These are phyloP conservation scores for Thinocorus orbignyianus DNA, from an alignment of 2,113 vertebrate species.

Conservation along the genomic window DNA sequence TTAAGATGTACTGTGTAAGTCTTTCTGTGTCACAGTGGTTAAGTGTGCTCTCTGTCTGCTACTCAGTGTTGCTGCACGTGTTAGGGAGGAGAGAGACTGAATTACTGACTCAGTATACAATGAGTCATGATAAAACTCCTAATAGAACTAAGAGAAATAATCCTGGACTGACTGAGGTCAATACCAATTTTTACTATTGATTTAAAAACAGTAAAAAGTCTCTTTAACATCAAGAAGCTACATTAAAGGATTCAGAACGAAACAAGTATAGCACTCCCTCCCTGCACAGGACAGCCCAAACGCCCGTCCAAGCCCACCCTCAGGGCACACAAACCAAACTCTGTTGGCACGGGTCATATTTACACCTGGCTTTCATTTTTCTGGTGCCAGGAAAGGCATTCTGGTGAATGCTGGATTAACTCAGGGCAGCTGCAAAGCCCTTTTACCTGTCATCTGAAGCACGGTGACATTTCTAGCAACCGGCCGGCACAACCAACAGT, in stretches of 20 bases:
- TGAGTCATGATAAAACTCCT: not conserved
- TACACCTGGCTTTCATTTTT: not conserved
- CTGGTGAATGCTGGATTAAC: not conserved
- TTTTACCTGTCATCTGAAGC: slow-evolving; percentile 74
- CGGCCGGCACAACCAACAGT: slow-evolving; percentile 67
- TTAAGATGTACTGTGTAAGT: not conserved
- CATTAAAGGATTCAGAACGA: not conserved
- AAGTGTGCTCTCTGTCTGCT: not conserved
- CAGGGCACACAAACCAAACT: not conserved
- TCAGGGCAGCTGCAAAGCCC: not conserved
- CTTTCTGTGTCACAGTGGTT: not conserved
- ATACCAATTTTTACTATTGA: not conserved
- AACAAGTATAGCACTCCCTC: not conserved
- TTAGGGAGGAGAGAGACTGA: not conserved
- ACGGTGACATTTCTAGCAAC: slow-evolving; percentile 45
- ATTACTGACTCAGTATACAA: not conserved
- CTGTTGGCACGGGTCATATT: not conserved
- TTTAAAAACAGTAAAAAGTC: not conserved
- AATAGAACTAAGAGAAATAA: not conserved
- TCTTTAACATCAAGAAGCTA: not conserved
- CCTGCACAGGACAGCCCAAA: not conserved
- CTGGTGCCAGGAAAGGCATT: not conserved
- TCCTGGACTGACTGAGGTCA: not conserved
- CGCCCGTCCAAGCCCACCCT: not conserved
- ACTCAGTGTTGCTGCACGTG: not conserved